Base-by-base conservation (phyloP, 2,113 vertebrate genomes). In the Chaetura pelagica region DNA sequence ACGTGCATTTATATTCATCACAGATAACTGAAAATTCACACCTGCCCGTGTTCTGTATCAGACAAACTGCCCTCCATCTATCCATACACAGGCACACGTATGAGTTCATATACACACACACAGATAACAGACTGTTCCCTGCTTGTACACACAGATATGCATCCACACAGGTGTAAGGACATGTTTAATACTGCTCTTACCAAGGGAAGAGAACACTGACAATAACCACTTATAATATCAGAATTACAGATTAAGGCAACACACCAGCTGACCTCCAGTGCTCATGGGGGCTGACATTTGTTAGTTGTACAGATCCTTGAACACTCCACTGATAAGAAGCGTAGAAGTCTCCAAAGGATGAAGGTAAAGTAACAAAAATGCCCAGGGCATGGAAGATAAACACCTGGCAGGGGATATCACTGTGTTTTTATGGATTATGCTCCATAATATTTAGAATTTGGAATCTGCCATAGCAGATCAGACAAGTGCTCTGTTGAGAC, bases 91-190 rank as follows among this genome's bases (percentile, higher is more conserved):
- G 30, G 40, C 24, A 67, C 21, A 16, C 29, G 4, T 12, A 29
- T 2, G 23, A 35, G 20, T 29, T 68, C 52, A 5, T 0, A 19
- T 0, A 15, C 1, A 24, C 7, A 2, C 13, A 4, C 15, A 18
- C 6, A 22, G 26, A 6, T 17, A 10, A 57, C 59, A 71, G 19
- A 7, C 4, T 61, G 49, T 0, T 52, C 48, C 73, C 54, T 38
- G 46, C 32, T 32, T 2, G 11, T 17, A 12, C 6, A n/a, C 26
- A 17, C 23, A 52, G 14, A 14, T 17, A 52, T 23, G 10, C 32
- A 24, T 2, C 6, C 30, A n/a, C 40, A 42, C 6, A 32, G 16
- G 3, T 2, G 15, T 2, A 55, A 32, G 55, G 17, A n/a, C 21
- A 29, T 0, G 2, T 12, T 54, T 63, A 38, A 3, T 32, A 13